Evolutionary conservation across 2,113 vertebrate genomes (phyloP), one percentile per base, ranked within the genome.

Genomic region (Falcunculus frontatus): DNA sequence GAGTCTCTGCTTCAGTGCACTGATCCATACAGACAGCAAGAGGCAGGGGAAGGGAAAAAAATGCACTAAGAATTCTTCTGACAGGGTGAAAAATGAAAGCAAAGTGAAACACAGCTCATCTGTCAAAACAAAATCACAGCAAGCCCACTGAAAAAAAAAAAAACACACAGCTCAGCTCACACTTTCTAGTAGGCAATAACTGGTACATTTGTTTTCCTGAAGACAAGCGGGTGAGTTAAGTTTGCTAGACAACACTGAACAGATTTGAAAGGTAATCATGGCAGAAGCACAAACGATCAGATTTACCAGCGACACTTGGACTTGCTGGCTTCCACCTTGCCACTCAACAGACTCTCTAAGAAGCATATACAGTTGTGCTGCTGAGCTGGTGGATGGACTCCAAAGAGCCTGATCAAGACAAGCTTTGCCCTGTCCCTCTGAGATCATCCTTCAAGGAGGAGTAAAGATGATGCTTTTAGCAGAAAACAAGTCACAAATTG

Each of bases 61-160:
- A 55, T 3, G 46, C 64, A 60, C 88, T 91, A 80, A 90, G 65
- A 87, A 96, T 91, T 92, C 75, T 90, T 96, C 62, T 96, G 95
- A 96, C 95, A 96, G 90, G 83, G 87, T 96, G 86, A 96, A 96
- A 97, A 96, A 95, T 96, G 90, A 96, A 96, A 97, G 93, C 88
- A 79, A 94, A 97, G 82, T 72, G 94, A 95, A 95, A 96, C 93
- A 93, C 89, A 81, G 78, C 75, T 93, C 95, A 91, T 93, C 90
- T 95, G 95, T 96, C 95, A 97, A 96, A 95, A 96, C 84, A 95
- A 95, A 96, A 93, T 93, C 93, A 92, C 76, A 72, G 95, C 59
- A 83, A 94, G 84, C 78, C 53, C 75, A 64, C 89, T 74, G 78
- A 73, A 76, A 89, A 70, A 17, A 50, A 47, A 80, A 70, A 83